Evolutionary conservation across 2,113 vertebrate genomes (phyloP).

Genomic region (Natator depressus): DNA sequence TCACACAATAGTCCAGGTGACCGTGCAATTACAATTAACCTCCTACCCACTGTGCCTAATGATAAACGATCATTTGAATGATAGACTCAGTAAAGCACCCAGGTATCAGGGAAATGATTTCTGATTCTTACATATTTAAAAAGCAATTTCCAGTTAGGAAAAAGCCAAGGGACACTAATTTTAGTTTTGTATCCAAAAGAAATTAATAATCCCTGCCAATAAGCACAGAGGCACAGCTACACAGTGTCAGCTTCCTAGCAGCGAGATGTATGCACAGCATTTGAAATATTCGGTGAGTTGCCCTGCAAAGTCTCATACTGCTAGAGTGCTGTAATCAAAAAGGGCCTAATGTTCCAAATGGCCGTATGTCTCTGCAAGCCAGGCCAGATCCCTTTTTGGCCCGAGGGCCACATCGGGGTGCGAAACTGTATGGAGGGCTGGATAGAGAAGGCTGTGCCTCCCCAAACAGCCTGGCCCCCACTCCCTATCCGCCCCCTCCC

Average conservation of each 20-base stretch:
- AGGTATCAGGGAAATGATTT: conserved; percentile 39
- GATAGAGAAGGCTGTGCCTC: no score
- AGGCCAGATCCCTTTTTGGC: not conserved
- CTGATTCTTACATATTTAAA: conserved; percentile 49
- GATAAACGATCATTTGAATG: conserved; percentile 70
- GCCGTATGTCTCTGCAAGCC: not conserved
- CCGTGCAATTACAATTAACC: conserved; percentile 82
- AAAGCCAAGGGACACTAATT: conserved; percentile 41
- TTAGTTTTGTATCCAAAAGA: conserved; percentile 4
- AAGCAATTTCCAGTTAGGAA: conserved; percentile 48
- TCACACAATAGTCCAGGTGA: conserved; percentile 74
- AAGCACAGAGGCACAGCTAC: not conserved
- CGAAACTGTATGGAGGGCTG: no score
- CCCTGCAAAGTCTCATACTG: not conserved
- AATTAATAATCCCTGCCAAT: conserved; percentile 34
- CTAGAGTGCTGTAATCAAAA: not conserved
- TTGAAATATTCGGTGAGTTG: not conserved
- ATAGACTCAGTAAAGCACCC: conserved; percentile 37
- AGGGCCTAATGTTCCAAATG: not conserved
- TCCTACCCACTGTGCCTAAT: conserved; percentile 67
- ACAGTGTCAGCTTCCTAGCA: not conserved
- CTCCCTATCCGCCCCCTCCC: no score
- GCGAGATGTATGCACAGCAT: not conserved
- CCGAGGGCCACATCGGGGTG: no score
- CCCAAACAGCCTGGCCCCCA: no score